Conservation (phyloP, 2,888 invertebrate species). For the Trissolcus brochymenae region DNA sequence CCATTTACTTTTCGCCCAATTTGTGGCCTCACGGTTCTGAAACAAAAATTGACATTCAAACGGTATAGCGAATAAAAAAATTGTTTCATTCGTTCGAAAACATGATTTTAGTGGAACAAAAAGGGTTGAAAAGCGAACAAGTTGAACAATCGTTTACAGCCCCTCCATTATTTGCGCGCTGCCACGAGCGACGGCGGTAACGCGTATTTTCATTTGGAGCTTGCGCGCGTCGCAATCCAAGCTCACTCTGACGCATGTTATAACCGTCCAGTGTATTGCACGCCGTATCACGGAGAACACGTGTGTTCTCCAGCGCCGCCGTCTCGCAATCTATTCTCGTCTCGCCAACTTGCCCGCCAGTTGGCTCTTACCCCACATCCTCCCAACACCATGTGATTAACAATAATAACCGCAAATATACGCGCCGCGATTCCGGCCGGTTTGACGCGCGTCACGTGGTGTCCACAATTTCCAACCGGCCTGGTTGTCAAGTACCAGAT, state of each 20-base stretch:
- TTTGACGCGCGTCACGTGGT: conserved; percentile 39
- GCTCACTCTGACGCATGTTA: conserved; percentile 56
- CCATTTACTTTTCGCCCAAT: too few relatives aligned
- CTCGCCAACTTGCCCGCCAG: conserved; percentile 30
- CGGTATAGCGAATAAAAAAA: neutral
- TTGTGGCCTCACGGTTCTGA: too few relatives aligned
- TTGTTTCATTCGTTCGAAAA: neutral
- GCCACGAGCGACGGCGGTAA: conserved; percentile 41
- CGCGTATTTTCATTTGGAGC: conserved; percentile 65
- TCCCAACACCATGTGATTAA: conserved; percentile 62
- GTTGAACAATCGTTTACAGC: conserved; percentile 36
- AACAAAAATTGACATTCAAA: too few relatives aligned
- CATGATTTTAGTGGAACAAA: neutral
- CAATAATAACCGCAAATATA: conserved; percentile 60
- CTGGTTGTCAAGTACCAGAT: neutral
- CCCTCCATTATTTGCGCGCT: conserved; percentile 28
- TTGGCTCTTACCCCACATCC: conserved; percentile 2
- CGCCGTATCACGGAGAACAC: conserved; percentile 45
- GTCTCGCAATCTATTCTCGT: conserved; percentile 52
- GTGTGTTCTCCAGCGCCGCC: conserved; percentile 46
- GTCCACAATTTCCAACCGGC: conserved; percentile 21
- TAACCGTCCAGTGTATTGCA: conserved; percentile 56
- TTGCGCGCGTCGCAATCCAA: conserved; percentile 60
- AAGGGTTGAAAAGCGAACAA: conserved; percentile 9
- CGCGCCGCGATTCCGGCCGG: conserved; percentile 34